Base-by-base conservation (phyloP, 1,140 invertebrate genomes). In the Drosophila busckii region DNA sequence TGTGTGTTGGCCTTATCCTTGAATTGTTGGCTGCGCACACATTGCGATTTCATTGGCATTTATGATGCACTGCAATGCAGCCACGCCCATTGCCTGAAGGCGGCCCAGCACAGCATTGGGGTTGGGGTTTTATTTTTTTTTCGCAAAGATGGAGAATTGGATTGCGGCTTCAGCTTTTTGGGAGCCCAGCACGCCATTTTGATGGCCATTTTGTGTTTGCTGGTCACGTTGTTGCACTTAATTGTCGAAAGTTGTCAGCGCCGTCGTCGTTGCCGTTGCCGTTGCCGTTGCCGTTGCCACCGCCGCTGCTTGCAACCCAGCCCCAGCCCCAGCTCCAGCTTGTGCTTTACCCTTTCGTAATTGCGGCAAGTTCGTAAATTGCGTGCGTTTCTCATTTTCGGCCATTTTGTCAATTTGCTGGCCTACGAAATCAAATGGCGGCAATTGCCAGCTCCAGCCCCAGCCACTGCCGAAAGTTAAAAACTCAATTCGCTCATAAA, bases 141-240 rank as follows among this genome's bases (percentile, higher is more conserved):
- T 37, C 17, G 17, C 20, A 20, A 3, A 15, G 23, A 22, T 12
- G 8, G 8, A 15, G 15, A 4, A 5, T n/a, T 15, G 4, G n/a
- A 8, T 12, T 26, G 23, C 22, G 35, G 37, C 22, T 29, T 38
- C 40, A 55, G 46, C 35, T 58, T 56, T 56, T 35, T 28, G n/a
- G 54, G 31, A 41, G 31, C 20, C 10, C 19, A 32, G 22, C 22
- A n/a, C n/a, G n/a, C n/a, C n/a, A n/a, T n/a, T n/a, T n/a, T n/a
- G n/a, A n/a, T n/a, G 31, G 41, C n/a, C 41, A 56, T 41, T 56
- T 65, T 65, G 62, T 55, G 62, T 65, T 65, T 65, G 42, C 62
- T 49, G 42, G 62, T 65, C 62, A 65, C 62, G 62, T 65, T 65
- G 61, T 65, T 65, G 62, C 61, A 65, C 61, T 65, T 65, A 65